phyloP scores from a whole-genome alignment of 2,888 invertebrate species.

The Rapana venosa region DNA sequence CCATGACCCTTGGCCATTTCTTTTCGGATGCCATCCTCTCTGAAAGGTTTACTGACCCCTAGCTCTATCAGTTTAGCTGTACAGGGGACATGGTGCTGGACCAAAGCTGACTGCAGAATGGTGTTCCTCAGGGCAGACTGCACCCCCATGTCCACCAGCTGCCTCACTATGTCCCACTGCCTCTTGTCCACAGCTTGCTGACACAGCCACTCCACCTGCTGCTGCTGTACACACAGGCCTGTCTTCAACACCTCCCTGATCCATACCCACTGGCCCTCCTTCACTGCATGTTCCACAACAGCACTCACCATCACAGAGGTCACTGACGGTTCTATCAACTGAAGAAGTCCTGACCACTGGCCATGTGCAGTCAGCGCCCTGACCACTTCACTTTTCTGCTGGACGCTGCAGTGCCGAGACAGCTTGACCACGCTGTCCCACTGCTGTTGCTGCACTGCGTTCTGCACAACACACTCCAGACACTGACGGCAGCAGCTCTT shows the following conservation, averaged over 20 bases:
- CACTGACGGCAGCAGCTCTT: neutral
- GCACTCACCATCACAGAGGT: too few species aligned
- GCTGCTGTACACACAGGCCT: neutral
- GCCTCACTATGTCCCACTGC: neutral
- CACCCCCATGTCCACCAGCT: neutral
- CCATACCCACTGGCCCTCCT: neutral
- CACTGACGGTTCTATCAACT: too few species aligned
- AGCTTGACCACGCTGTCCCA: too few species aligned
- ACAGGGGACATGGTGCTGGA: neutral
- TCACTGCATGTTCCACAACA: neutral
- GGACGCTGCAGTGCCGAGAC: neutral
- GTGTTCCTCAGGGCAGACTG: neutral
- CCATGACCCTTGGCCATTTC: neutral
- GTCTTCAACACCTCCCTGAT: neutral
- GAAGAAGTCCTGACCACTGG: too few species aligned
- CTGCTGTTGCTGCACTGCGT: neutral
- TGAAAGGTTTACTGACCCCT: neutral
- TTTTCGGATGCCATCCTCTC: neutral
- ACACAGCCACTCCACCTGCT: neutral
- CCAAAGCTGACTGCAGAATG: neutral
- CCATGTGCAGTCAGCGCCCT: neutral
- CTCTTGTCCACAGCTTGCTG: neutral
- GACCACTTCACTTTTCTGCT: neutral
- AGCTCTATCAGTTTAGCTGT: neutral
- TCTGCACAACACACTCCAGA: neutral